Evolutionary conservation across 2,797 vertebrate genomes (phyloP), one percentile per base, ranked within the genome.

Genomic region (Todus mexicanus): DNA sequence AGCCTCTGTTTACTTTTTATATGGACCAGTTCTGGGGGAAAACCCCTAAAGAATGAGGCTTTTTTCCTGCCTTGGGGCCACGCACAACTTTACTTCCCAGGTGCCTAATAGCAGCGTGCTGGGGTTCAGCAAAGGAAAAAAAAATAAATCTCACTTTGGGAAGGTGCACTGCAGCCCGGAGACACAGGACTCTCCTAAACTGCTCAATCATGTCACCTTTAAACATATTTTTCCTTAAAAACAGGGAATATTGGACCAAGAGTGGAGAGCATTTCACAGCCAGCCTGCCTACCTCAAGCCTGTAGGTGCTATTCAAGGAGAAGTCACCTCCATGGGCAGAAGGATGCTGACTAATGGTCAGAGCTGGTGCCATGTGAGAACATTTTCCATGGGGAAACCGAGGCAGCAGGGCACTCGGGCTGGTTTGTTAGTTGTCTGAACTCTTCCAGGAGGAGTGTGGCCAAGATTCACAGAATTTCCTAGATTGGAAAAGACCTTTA

Each of bases 31-130:
- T 48, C 48, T 48, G 11, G 13, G 7, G 9, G 12, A 51, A 88
- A 74, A 38, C 8, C 9, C 12, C 7, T 54, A 19, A 51, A 70
- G 23, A 76, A 73, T 33, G 9, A 9, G 63, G 2, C 10, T 66
- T 71, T 76, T n/a, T 59, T 61, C 10, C 27, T 68, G 22, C 23
- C n/a, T 19, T 73, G 51, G 11, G 16, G 4, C 15, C 17, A 22
- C 2, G 2, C 11, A 65, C 6, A 43, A 14, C 26, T 65, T 85
- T 69, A 53, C 8, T 7, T 48, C 9, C 4, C 27, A 23, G 5
- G 4, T 56, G 11, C n/a, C 20, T 37, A 29, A 9, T 48, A 53
- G n/a, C 63, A 50, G n/a, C 0, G 0, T 1, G 1, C 40, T 60
- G 16, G 6, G 4, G 5, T 10, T n/a, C 47, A 57, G 29, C 21